Evolutionary conservation across 2,113 vertebrate species (phyloP).

Genomic region (Neodontobutis hainanensis): DNA sequence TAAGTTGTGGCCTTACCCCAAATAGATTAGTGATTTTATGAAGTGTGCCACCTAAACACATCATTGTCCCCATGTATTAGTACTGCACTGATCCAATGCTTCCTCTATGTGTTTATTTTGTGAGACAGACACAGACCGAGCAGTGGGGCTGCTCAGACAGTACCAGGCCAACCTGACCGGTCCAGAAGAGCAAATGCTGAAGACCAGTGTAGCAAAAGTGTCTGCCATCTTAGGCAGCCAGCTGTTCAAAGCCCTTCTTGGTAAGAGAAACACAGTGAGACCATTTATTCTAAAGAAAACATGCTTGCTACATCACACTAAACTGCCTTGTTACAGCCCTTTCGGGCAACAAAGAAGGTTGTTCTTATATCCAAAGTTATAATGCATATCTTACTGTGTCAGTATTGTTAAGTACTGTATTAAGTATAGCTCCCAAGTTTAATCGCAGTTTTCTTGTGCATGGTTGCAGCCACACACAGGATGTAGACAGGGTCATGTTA

Average conservation of each 20-base stretch:
- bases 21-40: neutral
- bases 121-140: constrained; percentile 83
- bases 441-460: constrained; percentile 10
- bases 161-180: constrained; percentile 84
- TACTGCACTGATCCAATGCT: neutral
- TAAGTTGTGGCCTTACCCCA: too few relatives aligned
- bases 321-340: too few relatives aligned
- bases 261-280: constrained; percentile 73
- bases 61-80: neutral
- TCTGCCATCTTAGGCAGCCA: constrained; percentile 85
- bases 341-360: too few relatives aligned
- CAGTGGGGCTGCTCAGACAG: constrained; percentile 82
- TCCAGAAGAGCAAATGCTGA: constrained; percentile 84
- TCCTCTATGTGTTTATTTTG: constrained; percentile 38
- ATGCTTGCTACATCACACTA: too few relatives aligned
- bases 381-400: too few relatives aligned
- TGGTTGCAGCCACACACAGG: constrained; percentile 31
- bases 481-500: constrained; percentile 54
- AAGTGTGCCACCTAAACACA: neutral
- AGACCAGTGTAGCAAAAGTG: constrained; percentile 84
- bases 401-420: neutral
- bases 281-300: neutral
- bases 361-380: too few relatives aligned
- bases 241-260: constrained; percentile 87
- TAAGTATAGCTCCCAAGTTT: constrained; percentile 1